Evolutionary conservation across 1,140 invertebrate genomes (phyloP).

Genomic region (Lutraria rhynchaena): DNA sequence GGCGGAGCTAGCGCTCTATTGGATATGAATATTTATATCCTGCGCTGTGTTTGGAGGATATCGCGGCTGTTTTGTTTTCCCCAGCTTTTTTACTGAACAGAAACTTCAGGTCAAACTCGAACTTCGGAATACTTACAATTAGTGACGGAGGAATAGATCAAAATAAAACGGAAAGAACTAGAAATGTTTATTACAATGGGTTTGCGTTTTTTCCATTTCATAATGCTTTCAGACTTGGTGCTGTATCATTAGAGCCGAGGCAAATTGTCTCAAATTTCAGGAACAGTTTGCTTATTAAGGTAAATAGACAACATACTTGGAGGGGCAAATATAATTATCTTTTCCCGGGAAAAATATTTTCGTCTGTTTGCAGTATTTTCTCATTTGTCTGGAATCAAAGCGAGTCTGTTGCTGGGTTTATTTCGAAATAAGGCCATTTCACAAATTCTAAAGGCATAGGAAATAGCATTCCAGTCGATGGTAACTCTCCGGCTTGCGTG

Average conservation of each 20-base stretch:
- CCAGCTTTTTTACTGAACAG: neutral
- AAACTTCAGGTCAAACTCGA: slow-evolving; percentile 19
- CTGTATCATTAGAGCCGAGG: slow-evolving; percentile 52
- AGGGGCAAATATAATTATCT: slow-evolving; percentile 61
- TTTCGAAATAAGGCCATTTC: slow-evolving; percentile 50
- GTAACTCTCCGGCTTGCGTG: slow-evolving; percentile 38
- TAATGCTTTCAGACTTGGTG: slow-evolving; percentile 52
- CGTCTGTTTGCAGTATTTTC: slow-evolving; percentile 56
- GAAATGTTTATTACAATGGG: slow-evolving; percentile 60
- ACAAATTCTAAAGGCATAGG: slow-evolving; percentile 46
- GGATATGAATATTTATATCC: slow-evolving; percentile 54
- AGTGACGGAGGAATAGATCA: slow-evolving; percentile 57
- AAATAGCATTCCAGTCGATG: slow-evolving; percentile 33
- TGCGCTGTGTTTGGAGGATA: slow-evolving; percentile 22
- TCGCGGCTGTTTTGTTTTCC: slow-evolving; percentile 32
- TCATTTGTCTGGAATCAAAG: slow-evolving; percentile 56
- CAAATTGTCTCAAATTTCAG: slow-evolving; percentile 53
- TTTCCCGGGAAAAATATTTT: slow-evolving; percentile 54
- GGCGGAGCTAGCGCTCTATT: slow-evolving; percentile 34
- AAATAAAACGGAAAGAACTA: slow-evolving; percentile 62
- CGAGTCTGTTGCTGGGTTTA: slow-evolving; percentile 49
- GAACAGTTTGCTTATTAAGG: slow-evolving; percentile 59
- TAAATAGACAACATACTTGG: slow-evolving; percentile 60
- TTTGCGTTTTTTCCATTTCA: slow-evolving; percentile 58
- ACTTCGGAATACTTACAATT: slow-evolving; percentile 53